A percentile compares a stretch with the other conserved stretches of the same genome.
phyloP scores from a whole-genome alignment of 2,113 vertebrate genomes.

The Ailurus styani region DNA sequence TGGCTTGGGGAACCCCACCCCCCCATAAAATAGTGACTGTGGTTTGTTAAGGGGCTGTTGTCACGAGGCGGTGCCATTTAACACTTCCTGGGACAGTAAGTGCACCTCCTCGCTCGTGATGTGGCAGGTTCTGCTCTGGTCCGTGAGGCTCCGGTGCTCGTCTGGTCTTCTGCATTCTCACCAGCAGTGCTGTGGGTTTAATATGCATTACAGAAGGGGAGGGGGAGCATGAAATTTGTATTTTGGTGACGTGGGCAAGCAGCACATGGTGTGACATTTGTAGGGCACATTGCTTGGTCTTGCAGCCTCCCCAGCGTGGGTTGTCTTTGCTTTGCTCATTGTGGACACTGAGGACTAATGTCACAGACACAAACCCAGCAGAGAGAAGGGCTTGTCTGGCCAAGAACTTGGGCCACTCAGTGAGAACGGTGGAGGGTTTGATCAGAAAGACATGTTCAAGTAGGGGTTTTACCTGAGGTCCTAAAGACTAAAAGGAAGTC shows the following conservation, averaged over 20 bases:
- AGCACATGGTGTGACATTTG: not conserved
- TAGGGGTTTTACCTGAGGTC: not conserved
- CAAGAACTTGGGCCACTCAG: not conserved
- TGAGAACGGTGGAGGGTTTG: constrained; percentile 7
- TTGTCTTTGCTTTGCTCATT: not conserved
- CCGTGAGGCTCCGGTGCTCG: rapidly evolving
- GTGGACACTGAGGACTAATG: not conserved
- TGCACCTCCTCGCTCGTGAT: rapidly evolving
- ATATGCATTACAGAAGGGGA: rapidly evolving
- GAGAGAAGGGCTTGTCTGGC: constrained; percentile 69
- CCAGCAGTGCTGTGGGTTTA: rapidly evolving
- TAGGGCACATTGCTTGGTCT: rapidly evolving
- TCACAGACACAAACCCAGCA: constrained; percentile 68
- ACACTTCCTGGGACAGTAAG: rapidly evolving
- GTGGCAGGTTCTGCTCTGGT: rapidly evolving
- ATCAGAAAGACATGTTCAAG: not conserved
- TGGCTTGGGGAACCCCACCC: rapidly evolving
- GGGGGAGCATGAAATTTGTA: no score
- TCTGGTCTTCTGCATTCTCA: rapidly evolving
- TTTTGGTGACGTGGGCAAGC: no score
- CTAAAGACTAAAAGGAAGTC: not conserved
- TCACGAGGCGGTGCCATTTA: rapidly evolving
- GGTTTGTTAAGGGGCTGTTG: rapidly evolving
- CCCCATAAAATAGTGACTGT: rapidly evolving
- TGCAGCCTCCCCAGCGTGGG: rapidly evolving